phyloP scores from a whole-genome alignment of 2,797 vertebrate genomes.

The Rhadinocentrus ornatus region DNA sequence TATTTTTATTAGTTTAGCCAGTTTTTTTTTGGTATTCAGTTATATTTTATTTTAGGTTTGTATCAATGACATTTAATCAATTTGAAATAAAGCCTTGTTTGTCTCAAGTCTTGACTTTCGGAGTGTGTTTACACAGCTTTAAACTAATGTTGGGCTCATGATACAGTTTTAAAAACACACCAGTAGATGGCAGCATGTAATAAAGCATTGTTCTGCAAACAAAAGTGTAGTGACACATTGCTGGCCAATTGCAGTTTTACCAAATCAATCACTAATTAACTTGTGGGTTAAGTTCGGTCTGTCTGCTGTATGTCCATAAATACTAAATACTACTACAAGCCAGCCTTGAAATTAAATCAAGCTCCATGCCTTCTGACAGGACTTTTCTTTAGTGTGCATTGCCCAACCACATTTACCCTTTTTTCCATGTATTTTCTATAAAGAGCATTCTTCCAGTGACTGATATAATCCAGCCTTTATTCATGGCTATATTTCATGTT shows the following conservation, averaged over 20 bases:
- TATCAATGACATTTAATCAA: conserved; percentile 74
- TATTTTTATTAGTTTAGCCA: conserved; percentile 77
- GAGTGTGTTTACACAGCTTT: background rate
- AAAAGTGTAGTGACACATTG: background rate
- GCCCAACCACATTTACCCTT: conserved; percentile 14
- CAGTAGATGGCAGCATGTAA: conserved; percentile 67
- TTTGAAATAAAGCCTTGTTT: conserved; percentile 74
- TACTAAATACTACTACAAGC: conserved; percentile 8
- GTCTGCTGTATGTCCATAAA: conserved; percentile 6
- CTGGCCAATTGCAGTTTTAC: background rate
- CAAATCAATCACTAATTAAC: conserved; percentile 12
- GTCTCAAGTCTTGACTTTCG: conserved; percentile 30
- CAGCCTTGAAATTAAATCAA: conserved; percentile 27
- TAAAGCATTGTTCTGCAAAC: background rate
- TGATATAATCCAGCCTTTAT: conserved; percentile 44
- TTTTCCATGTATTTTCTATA: background rate
- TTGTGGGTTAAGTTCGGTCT: background rate
- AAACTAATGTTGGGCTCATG: background rate
- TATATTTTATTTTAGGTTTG: conserved; percentile 73
- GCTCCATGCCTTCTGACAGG: background rate
- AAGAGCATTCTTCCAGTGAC: background rate
- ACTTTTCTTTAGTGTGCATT: background rate
- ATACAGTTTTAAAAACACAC: conserved; percentile 1
- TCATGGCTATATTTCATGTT: conserved; percentile 51
- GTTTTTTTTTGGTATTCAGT: conserved; percentile 59